Conservation (phyloP, 2,113 vertebrate species). For the Burhinus oedicnemus region DNA sequence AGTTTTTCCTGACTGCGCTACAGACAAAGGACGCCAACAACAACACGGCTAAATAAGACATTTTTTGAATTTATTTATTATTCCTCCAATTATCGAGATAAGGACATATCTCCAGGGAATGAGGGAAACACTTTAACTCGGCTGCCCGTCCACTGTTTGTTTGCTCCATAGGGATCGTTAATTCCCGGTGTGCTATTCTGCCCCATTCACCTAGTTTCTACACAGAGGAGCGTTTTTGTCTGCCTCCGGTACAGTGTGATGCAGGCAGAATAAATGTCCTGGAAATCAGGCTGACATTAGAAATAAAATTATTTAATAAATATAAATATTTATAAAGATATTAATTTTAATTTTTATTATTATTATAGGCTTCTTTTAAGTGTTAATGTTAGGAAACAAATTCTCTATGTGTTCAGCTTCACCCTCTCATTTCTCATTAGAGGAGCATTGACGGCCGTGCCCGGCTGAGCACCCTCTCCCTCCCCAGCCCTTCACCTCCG, state of each 20-base stretch:
- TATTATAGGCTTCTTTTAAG: neutral
- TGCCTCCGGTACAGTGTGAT: neutral
- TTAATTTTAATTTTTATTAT: neutral
- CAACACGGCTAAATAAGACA: slow-evolving; percentile 50
- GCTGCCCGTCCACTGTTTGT: neutral
- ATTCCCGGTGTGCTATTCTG: neutral
- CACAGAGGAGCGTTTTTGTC: neutral
- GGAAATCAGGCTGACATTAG: neutral
- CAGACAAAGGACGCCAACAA: slow-evolving; percentile 72
- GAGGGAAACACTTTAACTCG: neutral
- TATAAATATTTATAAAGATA: neutral
- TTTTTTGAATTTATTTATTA: slow-evolving; percentile 30
- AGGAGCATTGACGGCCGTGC: neutral
- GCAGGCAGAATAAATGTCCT: neutral
- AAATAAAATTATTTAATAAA: neutral
- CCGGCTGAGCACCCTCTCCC: neutral
- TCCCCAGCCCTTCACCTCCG: neutral
- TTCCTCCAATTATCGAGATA: slow-evolving; percentile 21
- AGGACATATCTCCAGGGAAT: slow-evolving; percentile 3
- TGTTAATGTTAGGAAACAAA: neutral
- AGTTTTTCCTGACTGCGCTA: slow-evolving; percentile 65
- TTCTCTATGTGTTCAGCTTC: neutral
- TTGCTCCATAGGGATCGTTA: neutral
- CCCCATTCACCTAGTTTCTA: neutral
- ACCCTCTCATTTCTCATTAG: neutral